Base-by-base conservation (phyloP, 2,888 invertebrate species). In the Hypena proboscidalis region DNA sequence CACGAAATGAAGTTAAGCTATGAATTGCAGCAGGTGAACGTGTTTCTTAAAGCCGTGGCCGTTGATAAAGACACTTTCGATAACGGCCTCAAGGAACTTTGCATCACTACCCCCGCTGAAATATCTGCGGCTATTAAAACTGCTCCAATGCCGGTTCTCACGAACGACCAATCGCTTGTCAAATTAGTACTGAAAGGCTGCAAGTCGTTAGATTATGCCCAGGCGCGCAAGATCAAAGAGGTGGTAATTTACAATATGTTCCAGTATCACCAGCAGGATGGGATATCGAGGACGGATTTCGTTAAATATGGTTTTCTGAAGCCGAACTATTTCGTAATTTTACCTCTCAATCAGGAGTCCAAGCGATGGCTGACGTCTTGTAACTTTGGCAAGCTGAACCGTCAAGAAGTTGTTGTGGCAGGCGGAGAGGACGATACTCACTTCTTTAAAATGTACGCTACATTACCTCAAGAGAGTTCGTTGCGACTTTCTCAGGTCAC, bases 51-150 rank as follows among this genome's bases (percentile, higher is more conserved):
- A 67, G 78, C 84, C 0, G 73, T 77, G n/a, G 88, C 88, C 1
- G 79, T 89, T 1, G 89, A 90, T 39, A 87, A 87, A 40, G 70
- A 83, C 26, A 74, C 75, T 0, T 90, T 88, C 58, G 88, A 89
- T 34, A 65, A 69, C 2, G 89, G 89, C 0, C 53, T 89, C 3
- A 70, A 71, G 13, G 81, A 80, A 30, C 5, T 13, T 2, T 72
- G 80, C 0, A 26, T 64, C 1, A 34, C 46, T 0, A 66, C 74
- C n/a, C 51, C 51, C 0, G 22, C 70, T 0, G 50, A 63, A 5
- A 49, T 78, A n/a, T 22, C 57, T 1, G 51, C 62, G 0, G 73
- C 74, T 2, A 47, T 67, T 4, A 67, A 72, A 17, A 75, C 68
- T 40, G 63, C 63, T 0, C 70, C 76, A 0, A 83, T 89, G 79